Conservation (phyloP, 2,888 invertebrate species). For the Pollenia amentaria region DNA sequence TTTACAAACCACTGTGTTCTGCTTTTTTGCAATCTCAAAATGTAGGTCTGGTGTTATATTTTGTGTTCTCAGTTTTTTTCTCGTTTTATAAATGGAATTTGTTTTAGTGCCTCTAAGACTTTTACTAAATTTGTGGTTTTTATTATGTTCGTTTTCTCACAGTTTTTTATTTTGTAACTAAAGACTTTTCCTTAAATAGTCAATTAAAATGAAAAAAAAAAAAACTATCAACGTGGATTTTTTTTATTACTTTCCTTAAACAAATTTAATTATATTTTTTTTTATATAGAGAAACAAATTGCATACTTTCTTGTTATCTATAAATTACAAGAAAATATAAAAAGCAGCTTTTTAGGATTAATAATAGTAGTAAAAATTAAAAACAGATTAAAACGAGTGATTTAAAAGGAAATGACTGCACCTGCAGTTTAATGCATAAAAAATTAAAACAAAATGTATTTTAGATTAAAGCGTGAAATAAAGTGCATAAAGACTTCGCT, state of each 20-base stretch:
- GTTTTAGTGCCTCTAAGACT: slow-evolving; percentile 56
- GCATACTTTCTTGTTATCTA: slow-evolving; percentile 8
- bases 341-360: slow-evolving; percentile 19
- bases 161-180: background rate
- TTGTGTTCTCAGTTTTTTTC: slow-evolving; percentile 54
- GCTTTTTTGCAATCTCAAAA: slow-evolving; percentile 7
- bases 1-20: slow-evolving; percentile 45
- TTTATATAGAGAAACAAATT: slow-evolving; percentile 11
- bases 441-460: background rate
- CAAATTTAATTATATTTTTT: slow-evolving; percentile 50
- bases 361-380: slow-evolving; percentile 35
- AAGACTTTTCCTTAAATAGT: slow-evolving; percentile 42
- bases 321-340: slow-evolving; percentile 4
- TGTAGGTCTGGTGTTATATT: slow-evolving; percentile 53
- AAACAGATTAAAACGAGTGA: slow-evolving; percentile 38
- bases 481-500: background rate
- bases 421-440: slow-evolving; percentile 28
- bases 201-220: background rate
- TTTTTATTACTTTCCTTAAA: slow-evolving; percentile 37
- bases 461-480: background rate
- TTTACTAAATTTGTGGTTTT: slow-evolving; percentile 67
- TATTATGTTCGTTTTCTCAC: slow-evolving; percentile 15
- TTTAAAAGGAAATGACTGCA: slow-evolving; percentile 15
- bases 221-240: slow-evolving; percentile 8
- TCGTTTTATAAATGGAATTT: slow-evolving; percentile 62